Evolutionary conservation across 2,113 vertebrate species (phyloP).

Genomic region (Mormyrus iriodes): DNA sequence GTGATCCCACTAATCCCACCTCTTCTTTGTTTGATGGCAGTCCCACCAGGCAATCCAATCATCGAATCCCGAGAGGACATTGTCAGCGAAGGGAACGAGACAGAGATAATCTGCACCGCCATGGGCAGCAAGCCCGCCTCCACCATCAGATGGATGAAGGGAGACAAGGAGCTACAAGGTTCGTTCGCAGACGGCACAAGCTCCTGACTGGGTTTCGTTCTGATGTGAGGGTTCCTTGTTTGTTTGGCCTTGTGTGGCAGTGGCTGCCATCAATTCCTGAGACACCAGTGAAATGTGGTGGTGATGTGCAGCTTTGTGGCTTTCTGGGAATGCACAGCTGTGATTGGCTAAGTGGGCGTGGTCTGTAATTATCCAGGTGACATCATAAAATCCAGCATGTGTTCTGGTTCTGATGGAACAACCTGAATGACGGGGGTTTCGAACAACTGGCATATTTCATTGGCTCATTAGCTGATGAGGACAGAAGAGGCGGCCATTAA

Average conservation of each 20-base stretch:
- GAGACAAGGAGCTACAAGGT: slow-evolving; percentile 87
- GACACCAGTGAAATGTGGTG: neutral
- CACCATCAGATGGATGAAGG: slow-evolving; percentile 92
- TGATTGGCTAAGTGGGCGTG: neutral
- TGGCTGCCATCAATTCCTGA: neutral
- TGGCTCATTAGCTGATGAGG: neutral
- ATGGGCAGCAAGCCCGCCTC: slow-evolving; percentile 94
- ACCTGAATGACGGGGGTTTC: neutral
- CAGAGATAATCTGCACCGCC: slow-evolving; percentile 90
- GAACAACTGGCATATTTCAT: neutral
- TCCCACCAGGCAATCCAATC: slow-evolving; percentile 88
- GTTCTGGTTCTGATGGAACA: neutral
- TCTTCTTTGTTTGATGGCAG: slow-evolving; percentile 47
- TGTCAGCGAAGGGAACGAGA: slow-evolving; percentile 85
- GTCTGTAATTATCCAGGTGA: neutral
- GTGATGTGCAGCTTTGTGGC: neutral
- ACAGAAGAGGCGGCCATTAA: neutral
- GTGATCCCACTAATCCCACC: neutral
- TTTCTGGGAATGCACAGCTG: neutral
- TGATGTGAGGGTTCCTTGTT: neutral
- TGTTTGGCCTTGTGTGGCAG: neutral
- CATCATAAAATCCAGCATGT: too few species aligned
- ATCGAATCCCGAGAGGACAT: slow-evolving; percentile 89
- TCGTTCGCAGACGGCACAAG: neutral
- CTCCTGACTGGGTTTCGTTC: neutral